Evolutionary conservation across 2,113 vertebrate genomes (phyloP).

Genomic region (Mirza zaza): DNA sequence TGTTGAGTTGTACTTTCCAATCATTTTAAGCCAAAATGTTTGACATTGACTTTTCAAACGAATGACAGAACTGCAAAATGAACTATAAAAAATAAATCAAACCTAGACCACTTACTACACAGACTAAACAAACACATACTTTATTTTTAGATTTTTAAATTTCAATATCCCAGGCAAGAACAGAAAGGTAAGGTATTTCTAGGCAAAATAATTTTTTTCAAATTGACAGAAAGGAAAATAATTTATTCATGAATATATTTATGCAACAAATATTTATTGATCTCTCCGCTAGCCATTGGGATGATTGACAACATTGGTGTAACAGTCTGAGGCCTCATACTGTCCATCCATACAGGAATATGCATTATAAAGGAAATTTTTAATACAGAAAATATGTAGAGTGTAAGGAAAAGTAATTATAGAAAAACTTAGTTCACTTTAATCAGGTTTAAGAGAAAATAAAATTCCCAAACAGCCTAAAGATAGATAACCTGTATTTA

Average conservation of each 20-base stretch:
- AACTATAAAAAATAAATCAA: not conserved
- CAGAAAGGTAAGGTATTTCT: not conserved
- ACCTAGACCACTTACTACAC: not conserved
- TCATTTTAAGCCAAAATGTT: constrained; percentile 5
- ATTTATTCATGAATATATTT: not conserved
- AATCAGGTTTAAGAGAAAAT: not conserved
- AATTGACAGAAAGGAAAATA: not conserved
- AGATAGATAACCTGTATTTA: not conserved
- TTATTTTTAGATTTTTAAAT: not conserved
- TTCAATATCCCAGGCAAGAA: not conserved
- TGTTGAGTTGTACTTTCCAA: not conserved
- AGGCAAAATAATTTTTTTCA: not conserved
- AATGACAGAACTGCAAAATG: not conserved
- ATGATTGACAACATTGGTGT: not conserved
- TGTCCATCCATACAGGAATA: not conserved
- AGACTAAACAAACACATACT: not conserved
- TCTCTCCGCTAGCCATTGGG: not conserved
- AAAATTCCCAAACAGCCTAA: not conserved
- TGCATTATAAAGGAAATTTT: not conserved
- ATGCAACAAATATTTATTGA: not conserved
- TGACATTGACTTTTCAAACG: not conserved
- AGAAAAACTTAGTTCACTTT: not conserved
- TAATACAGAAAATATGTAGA: not conserved
- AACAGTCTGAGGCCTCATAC: not conserved
- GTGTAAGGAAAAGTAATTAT: not conserved